These are phyloP conservation scores for Conomelus anceps DNA, from an alignment of 2,888 invertebrate species.

Conservation along the genomic window DNA sequence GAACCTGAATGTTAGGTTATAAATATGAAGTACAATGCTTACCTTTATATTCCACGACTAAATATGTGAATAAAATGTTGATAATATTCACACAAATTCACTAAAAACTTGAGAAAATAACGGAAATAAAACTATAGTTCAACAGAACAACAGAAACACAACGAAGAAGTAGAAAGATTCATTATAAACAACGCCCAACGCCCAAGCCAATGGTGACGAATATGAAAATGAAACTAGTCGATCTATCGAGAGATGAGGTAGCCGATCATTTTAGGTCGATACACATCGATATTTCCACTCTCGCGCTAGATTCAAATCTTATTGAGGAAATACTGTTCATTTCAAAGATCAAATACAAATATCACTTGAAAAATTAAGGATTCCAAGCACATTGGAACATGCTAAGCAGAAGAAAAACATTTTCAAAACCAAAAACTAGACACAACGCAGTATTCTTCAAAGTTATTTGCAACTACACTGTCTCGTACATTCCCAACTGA, in stretches of 20 bases:
- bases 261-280: neutral
- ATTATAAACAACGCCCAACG: neutral
- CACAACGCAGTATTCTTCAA: neutral
- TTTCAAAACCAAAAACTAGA: neutral
- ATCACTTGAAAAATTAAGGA: neutral
- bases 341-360: neutral
- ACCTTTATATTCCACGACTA: neutral
- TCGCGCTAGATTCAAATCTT: neutral
- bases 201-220: neutral
- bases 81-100: neutral
- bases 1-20: neutral
- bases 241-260: neutral
- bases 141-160: neutral
- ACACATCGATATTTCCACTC: neutral
- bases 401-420: neutral
- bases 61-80: neutral
- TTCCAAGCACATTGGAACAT: neutral
- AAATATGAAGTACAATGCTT: neutral
- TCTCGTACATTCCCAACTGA: too few species aligned
- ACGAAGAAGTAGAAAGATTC: neutral
- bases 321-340: neutral
- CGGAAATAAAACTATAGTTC: neutral
- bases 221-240: neutral
- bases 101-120: neutral
- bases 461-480: neutral